Conservation (phyloP, 2,797 vertebrate genomes). For the Acanthopagrus latus region DNA sequence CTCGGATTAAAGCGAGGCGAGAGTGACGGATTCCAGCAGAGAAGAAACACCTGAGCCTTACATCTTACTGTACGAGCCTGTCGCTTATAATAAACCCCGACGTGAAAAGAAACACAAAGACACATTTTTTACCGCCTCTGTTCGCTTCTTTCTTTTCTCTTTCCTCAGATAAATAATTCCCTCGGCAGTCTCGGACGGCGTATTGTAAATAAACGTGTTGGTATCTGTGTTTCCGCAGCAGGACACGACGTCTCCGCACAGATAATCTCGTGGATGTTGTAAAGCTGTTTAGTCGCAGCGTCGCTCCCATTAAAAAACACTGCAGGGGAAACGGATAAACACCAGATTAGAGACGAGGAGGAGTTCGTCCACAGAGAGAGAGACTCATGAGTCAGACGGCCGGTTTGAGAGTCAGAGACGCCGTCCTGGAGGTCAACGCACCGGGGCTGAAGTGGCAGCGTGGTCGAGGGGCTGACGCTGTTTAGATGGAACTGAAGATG, state of each 20-base stretch:
- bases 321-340: slow-evolving; percentile 47
- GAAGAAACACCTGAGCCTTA: background rate
- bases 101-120: background rate
- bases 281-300: slow-evolving; percentile 39
- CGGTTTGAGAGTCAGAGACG: background rate
- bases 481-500: background rate
- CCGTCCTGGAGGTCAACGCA: slow-evolving; percentile 10
- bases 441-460: background rate
- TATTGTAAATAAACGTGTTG: slow-evolving; percentile 20
- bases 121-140: background rate
- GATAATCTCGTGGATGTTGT: slow-evolving; percentile 30
- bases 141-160: background rate
- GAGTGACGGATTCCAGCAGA: background rate
- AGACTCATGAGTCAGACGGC: slow-evolving; percentile 25
- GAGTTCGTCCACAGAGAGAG: slow-evolving; percentile 19
- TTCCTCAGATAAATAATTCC: slow-evolving; percentile 6
- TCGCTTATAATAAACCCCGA: background rate
- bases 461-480: too few relatives aligned
- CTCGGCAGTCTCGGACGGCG: background rate
- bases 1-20: background rate
- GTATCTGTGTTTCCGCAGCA: slow-evolving; percentile 26
- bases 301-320: slow-evolving; percentile 46
- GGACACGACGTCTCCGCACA: slow-evolving; percentile 26
- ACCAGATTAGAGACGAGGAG: slow-evolving; percentile 41
- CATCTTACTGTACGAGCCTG: background rate